These are phyloP conservation scores for Drosophila lacertosa DNA, from an alignment of 1,140 invertebrate species.

Conservation along the genomic window DNA sequence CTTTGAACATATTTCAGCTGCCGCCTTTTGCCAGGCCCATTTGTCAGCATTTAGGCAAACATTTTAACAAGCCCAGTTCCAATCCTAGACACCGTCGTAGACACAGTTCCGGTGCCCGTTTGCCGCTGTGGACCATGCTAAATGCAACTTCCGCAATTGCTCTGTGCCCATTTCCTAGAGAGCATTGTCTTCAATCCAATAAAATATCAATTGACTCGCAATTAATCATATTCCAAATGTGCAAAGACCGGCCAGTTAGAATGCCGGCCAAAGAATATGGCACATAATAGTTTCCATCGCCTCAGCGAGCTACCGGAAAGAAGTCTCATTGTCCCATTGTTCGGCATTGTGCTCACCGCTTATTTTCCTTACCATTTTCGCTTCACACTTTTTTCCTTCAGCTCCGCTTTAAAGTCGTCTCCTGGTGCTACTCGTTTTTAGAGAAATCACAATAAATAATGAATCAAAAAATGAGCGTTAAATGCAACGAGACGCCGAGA, in stretches of 20 bases:
- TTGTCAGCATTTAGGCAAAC: constrained; percentile 75
- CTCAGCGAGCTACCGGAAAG: constrained; percentile 63
- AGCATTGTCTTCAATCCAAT: constrained; percentile 60
- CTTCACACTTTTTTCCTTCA: constrained; percentile 67
- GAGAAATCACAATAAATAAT: constrained; percentile 81
- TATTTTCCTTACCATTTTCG: constrained; percentile 41
- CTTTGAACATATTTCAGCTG: constrained; percentile 61
- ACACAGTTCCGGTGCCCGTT: constrained; percentile 59
- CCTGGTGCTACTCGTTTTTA: constrained; percentile 67
- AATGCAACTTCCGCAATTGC: constrained; percentile 68
- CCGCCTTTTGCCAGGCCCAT: constrained; percentile 52
- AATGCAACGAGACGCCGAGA: constrained; percentile 68
- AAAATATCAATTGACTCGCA: constrained; percentile 83
- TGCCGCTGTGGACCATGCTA: constrained; percentile 24
- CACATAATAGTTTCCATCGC: constrained; percentile 14
- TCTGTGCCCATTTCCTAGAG: constrained; percentile 28
- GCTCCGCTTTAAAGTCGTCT: constrained; percentile 44
- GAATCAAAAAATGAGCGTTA: constrained; percentile 83
- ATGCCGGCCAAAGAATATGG: constrained; percentile 3
- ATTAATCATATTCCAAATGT: constrained; percentile 82
- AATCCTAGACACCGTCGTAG: constrained; percentile 24
- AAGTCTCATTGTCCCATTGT: constrained; percentile 66
- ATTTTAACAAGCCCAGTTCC: constrained; percentile 56
- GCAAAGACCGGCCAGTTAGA: constrained; percentile 47
- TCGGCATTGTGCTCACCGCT: constrained; percentile 51